Evolutionary conservation across 2,113 vertebrate genomes (phyloP), one percentile per base, ranked within the genome.

Genomic region (Neolamprologus hecqui): DNA sequence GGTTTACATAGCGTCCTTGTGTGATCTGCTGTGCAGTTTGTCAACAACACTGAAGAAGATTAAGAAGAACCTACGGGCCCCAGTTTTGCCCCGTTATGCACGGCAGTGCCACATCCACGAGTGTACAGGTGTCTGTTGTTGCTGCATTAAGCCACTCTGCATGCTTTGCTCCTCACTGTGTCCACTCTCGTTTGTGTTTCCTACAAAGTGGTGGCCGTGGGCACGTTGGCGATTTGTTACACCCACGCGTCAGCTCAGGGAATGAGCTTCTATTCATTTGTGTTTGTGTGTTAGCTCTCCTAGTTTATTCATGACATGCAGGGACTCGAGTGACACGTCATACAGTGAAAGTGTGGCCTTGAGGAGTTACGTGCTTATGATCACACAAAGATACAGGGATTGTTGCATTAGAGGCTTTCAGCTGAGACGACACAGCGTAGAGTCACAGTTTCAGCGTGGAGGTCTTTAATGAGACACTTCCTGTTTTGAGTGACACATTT

Each of bases 81-180:
- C 23, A 49, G 23, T 47, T 47, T 49, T 49, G 9, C 40, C 68
- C 14, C 1, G 2, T 65, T 47, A 11, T 28, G 14, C 23, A 1
- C 9, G 0, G 23, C 70, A 2, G 70, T 26, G 7, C 12, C 40
- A 47, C 47, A 75, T 28, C 3, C 6, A 75, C 12, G 4, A 75
- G 70, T 47, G 23, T 17, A 75, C 42, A 47, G 42, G 9, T 47
- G 23, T 75, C 3, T 47, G 42, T 2, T 47, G 21, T 19, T 19
- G n/a, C n/a, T n/a, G n/a, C n/a, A n/a, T n/a, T n/a, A n/a, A n/a
- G n/a, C n/a, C n/a, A n/a, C n/a, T n/a, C n/a, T n/a, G 68, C n/a
- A 73, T 26, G 13, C 68, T 28, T 75, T 47, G 14, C 21, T 19
- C 9, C 40, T 47, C 70, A 0, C 0, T 7, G 23, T 19, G 0